A percentile compares a stretch with the other conserved stretches of the same genome.
Conservation (phyloP, 2,888 invertebrate species). For the Phasia obesa region DNA sequence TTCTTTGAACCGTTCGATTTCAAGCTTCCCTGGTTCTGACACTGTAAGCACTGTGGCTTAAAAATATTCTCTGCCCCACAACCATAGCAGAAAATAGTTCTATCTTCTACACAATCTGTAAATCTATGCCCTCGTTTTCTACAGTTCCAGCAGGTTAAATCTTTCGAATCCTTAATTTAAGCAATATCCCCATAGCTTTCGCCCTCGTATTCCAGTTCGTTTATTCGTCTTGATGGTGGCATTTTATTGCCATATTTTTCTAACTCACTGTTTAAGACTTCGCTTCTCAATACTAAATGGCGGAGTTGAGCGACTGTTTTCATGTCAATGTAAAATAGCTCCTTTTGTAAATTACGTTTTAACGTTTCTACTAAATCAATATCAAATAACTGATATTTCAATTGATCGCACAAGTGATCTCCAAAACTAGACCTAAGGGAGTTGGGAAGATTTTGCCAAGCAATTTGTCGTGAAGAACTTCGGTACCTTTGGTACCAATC, state of each 20-base stretch:
- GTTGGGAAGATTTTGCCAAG: conserved; percentile 3
- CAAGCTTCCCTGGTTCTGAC: conserved; percentile 42
- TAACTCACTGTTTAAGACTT: not conserved
- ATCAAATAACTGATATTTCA: not conserved
- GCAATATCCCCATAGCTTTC: not conserved
- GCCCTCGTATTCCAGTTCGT: conserved; percentile 4
- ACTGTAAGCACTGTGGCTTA: not conserved
- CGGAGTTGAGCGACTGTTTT: conserved; percentile 10
- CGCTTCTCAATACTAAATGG: too few relatives aligned
- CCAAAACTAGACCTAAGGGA: conserved; percentile 7
- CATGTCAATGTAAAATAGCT: too few relatives aligned
- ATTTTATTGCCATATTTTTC: not conserved
- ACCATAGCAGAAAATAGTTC: conserved; percentile 16
- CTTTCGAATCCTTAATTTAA: not conserved
- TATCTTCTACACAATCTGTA: conserved; percentile 13
- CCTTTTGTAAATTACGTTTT: not conserved
- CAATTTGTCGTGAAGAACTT: conserved; percentile 1
- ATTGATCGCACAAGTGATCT: conserved; percentile 4
- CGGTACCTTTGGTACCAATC: conserved; percentile 36
- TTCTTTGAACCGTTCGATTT: conserved; percentile 24
- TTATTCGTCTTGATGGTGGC: not conserved
- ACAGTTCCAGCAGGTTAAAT: conserved; percentile 22
- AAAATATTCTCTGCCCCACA: conserved; percentile 10
- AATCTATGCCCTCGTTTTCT: conserved; percentile 8
- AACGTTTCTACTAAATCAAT: conserved; percentile 5